A percentile compares a stretch with the other conserved stretches of the same genome.
Conservation (phyloP, 2,888 invertebrate genomes). For the Mesorhabditis sp. region DNA sequence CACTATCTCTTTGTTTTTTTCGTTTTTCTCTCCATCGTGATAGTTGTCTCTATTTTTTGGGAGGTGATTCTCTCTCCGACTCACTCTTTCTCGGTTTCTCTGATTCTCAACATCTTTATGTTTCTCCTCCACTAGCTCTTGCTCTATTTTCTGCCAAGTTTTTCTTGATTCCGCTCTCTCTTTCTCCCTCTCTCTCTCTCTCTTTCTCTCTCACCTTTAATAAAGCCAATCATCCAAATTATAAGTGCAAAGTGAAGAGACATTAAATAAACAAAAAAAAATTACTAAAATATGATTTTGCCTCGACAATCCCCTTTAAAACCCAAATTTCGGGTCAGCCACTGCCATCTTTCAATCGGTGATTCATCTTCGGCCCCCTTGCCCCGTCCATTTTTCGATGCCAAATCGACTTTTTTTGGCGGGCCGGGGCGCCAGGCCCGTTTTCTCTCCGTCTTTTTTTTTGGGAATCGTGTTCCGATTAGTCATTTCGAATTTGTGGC, state of each 20-base stretch:
- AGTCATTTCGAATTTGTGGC: neutral
- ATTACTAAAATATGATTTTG: too few relatives aligned
- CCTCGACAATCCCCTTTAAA: too few relatives aligned
- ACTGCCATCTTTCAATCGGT: too few relatives aligned
- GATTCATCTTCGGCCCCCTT: too few relatives aligned
- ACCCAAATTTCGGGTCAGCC: too few relatives aligned
- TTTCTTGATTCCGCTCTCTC: constrained; percentile 6
- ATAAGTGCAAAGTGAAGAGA: too few relatives aligned
- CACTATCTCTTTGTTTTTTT: constrained; percentile 15
- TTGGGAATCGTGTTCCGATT: neutral
- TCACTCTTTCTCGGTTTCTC: constrained; percentile 15
- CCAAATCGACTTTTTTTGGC: too few relatives aligned
- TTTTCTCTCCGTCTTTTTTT: neutral
- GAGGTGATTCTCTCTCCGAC: neutral
- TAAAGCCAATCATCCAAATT: too few relatives aligned
- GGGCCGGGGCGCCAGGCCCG: neutral
- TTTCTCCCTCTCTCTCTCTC: constrained; percentile 10
- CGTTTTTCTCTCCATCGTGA: constrained; percentile 11
- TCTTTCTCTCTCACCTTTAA: constrained; percentile 2
- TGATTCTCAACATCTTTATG: constrained; percentile 13
- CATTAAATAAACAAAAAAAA: too few relatives aligned
- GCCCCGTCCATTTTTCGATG: too few relatives aligned
- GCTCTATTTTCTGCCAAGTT: constrained; percentile 12
- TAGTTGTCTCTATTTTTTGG: neutral
- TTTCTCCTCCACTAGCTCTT: constrained; percentile 7